These are phyloP conservation scores for Hydropotes inermis DNA, from an alignment of 2,113 vertebrate species.

Conservation along the genomic window DNA sequence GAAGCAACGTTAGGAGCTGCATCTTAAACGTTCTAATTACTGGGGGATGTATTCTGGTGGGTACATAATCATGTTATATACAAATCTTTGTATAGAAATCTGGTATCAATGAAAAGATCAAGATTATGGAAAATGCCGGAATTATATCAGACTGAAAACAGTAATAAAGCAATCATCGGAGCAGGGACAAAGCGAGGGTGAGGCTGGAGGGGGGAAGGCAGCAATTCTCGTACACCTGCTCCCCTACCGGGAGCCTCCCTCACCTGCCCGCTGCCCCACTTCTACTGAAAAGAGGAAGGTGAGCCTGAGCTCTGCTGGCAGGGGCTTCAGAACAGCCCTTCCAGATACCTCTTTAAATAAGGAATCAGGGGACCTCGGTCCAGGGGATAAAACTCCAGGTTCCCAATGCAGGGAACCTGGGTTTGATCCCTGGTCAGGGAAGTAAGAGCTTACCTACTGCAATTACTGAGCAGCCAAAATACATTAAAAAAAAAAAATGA, in stretches of 20 bases:
- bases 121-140: slow-evolving; percentile 56
- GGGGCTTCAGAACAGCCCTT: not conserved
- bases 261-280: not conserved
- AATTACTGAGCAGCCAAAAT: not conserved
- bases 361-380: not conserved
- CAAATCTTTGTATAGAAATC: slow-evolving; percentile 62
- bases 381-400: not conserved
- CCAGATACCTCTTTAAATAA: not conserved
- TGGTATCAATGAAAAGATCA: slow-evolving; percentile 62
- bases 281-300: not conserved
- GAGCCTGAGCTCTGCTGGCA: not conserved
- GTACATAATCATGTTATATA: slow-evolving; percentile 64
- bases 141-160: slow-evolving; percentile 70
- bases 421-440: not conserved
- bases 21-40: slow-evolving; percentile 70
- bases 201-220: not conserved
- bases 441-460: not conserved
- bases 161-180: slow-evolving; percentile 46
- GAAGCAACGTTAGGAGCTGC: slow-evolving; percentile 45
- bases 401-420: not conserved
- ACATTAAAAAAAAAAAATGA: not conserved
- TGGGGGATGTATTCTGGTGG: slow-evolving; percentile 42
- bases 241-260: not conserved
- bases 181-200: not conserved
- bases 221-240: not conserved